These are phyloP conservation scores for Tineola bisselliella DNA, from an alignment of 2,888 invertebrate genomes.

Conservation along the genomic window DNA sequence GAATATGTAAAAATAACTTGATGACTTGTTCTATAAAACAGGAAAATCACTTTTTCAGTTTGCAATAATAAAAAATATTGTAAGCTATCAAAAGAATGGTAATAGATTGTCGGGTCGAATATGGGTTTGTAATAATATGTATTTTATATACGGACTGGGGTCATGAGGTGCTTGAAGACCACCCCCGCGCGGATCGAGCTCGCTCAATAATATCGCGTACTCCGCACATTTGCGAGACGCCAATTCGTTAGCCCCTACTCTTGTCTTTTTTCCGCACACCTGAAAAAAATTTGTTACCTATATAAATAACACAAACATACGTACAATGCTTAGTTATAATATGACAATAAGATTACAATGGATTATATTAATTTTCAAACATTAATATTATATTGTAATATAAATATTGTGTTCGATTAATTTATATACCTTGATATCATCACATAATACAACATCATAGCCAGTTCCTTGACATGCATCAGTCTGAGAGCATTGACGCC, in stretches of 20 bases:
- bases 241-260: conserved; percentile 61
- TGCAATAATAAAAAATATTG: neutral
- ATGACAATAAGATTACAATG: too few species aligned
- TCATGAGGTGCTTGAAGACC: conserved; percentile 81
- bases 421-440: conserved; percentile 66
- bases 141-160: conserved; percentile 42
- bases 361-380: too few species aligned
- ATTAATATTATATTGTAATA: too few species aligned
- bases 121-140: neutral
- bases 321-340: too few species aligned
- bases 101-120: neutral
- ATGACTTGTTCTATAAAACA: neutral
- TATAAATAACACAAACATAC: too few species aligned
- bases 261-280: conserved; percentile 63
- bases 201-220: conserved; percentile 69
- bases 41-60: neutral
- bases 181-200: conserved; percentile 72
- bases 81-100: neutral
- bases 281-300: conserved; percentile 22
- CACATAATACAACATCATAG: conserved; percentile 73
- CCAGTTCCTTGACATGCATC: conserved; percentile 70
- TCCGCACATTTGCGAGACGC: conserved; percentile 72
- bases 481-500: conserved; percentile 67
- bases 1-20: neutral
- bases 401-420: too few species aligned